Evolutionary conservation across 1,140 invertebrate genomes (phyloP).

Genomic region (Anastrepha obliqua): DNA sequence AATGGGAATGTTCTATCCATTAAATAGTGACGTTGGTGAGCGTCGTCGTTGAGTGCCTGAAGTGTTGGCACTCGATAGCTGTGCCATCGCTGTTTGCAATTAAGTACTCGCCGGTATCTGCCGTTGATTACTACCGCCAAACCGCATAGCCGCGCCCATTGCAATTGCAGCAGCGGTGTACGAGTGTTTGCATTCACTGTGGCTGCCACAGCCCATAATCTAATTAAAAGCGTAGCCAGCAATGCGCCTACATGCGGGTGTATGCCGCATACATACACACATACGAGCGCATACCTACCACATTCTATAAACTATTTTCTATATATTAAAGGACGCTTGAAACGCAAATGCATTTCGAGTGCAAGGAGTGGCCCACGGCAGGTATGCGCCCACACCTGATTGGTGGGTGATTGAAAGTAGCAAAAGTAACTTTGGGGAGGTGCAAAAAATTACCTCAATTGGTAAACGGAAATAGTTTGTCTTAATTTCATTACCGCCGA

Average conservation of each 20-base stretch:
- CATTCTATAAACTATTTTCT: neutral
- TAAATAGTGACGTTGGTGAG: neutral
- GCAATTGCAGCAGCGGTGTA: slow-evolving; percentile 18
- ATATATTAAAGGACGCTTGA: neutral
- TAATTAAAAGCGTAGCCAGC: slow-evolving; percentile 31
- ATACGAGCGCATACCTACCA: neutral
- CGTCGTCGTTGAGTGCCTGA: neutral
- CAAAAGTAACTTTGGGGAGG: neutral
- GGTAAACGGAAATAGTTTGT: slow-evolving; percentile 51
- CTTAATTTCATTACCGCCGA: slow-evolving; percentile 44
- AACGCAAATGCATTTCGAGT: slow-evolving; percentile 34
- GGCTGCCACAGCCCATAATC: slow-evolving; percentile 47
- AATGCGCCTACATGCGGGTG: neutral
- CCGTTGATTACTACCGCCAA: slow-evolving; percentile 14
- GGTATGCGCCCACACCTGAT: neutral
- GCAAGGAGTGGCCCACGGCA: neutral
- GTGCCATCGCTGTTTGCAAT: slow-evolving; percentile 2
- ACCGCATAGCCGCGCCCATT: slow-evolving; percentile 33
- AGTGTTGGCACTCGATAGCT: slow-evolving; percentile 23
- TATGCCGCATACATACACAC: neutral
- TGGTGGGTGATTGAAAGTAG: slow-evolving; percentile 11
- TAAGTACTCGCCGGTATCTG: slow-evolving; percentile 16
- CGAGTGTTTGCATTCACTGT: slow-evolving; percentile 45
- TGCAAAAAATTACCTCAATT: slow-evolving; percentile 27
- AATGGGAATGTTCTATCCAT: neutral